Percentiles rank a stretch among this genome's conserved stretches.
Conservation (phyloP, 2,888 invertebrate genomes). For the Oscheius onirici region DNA sequence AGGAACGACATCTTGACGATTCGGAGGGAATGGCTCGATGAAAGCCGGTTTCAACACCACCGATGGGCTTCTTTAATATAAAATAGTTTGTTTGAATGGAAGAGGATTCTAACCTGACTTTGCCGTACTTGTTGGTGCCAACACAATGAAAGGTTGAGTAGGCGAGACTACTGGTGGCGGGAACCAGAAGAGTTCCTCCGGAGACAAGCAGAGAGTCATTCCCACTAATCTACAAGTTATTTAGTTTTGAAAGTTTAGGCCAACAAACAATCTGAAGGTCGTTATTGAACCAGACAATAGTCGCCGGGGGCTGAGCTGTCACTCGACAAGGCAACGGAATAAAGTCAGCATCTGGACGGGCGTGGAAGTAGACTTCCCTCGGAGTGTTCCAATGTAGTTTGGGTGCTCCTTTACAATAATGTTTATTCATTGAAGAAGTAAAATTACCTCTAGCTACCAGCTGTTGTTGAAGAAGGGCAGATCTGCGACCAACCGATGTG, state of each 20-base stretch:
- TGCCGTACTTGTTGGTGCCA: slow-evolving; percentile 46
- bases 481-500: slow-evolving; percentile 44
- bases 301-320: slow-evolving; percentile 44
- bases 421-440: neutral
- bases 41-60: slow-evolving; percentile 53
- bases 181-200: slow-evolving; percentile 54
- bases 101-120: slow-evolving; percentile 34
- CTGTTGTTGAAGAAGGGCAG: slow-evolving; percentile 55
- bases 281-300: slow-evolving; percentile 51
- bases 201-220: slow-evolving; percentile 53
- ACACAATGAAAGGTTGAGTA: slow-evolving; percentile 58
- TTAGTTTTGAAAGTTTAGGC: neutral
- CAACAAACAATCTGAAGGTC: slow-evolving; percentile 50
- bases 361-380: slow-evolving; percentile 51
- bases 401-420: slow-evolving; percentile 47
- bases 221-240: slow-evolving; percentile 9
- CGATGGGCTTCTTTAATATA: slow-evolving; percentile 35
- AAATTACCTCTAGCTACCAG: slow-evolving; percentile 44
- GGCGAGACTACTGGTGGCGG: slow-evolving; percentile 44
- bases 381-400: slow-evolving; percentile 38
- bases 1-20: slow-evolving; percentile 62
- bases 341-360: slow-evolving; percentile 47
- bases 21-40: slow-evolving; percentile 44
- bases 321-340: slow-evolving; percentile 50
- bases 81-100: neutral